Evolutionary conservation across 92 coral and sea anemone species (phyloP), one percentile per base, ranked within the genome.

Genomic region (Montipora capitata): DNA sequence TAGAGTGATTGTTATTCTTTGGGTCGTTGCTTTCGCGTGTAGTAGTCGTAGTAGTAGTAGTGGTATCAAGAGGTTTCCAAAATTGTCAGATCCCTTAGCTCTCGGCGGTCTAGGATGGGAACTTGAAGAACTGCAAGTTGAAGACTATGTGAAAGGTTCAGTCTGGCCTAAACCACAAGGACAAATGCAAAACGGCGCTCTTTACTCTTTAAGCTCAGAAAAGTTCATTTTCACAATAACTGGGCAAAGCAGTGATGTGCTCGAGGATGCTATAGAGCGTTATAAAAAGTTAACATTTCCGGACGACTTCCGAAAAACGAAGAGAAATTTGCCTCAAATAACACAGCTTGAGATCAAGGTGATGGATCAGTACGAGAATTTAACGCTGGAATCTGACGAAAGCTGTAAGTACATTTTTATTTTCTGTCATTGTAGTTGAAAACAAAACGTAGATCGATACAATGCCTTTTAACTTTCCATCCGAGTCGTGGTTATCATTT

Each of bases 101-200:
- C 79, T 70, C 2, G 87, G 79, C 7, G 84, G 48, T 20, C 48
- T 83, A 0, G 73, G 79, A 18, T 83, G 87, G 87, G 71, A 83
- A 18, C 79, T 71, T 15, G 79, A 72, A 9, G 87, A 83, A 58
- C 79, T 83, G 2, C 80, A 83, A 45, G 87, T 72, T 12, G 95
- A 91, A 74, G 95, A 92, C 51, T 96, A 96, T 56, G 98, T 82
- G 40, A 92, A 82, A 27, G 99, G 99, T 10, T 85, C 96, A 3
- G 83, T 92, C 3, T 86, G 97, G 91, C 99, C 99, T 11, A 97
- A 97, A 91, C 99, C 99, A 1, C 98, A 94, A 77, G 72, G 74
- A 12, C 89, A 95, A 51, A 74, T 83, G 16, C 90, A 84, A 12
- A 85, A 88, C 1, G 88, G 93, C 35, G 79, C 81, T 0, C 83